These are phyloP conservation scores for Euura lappo DNA, from an alignment of 1,140 invertebrate genomes.

Conservation along the genomic window DNA sequence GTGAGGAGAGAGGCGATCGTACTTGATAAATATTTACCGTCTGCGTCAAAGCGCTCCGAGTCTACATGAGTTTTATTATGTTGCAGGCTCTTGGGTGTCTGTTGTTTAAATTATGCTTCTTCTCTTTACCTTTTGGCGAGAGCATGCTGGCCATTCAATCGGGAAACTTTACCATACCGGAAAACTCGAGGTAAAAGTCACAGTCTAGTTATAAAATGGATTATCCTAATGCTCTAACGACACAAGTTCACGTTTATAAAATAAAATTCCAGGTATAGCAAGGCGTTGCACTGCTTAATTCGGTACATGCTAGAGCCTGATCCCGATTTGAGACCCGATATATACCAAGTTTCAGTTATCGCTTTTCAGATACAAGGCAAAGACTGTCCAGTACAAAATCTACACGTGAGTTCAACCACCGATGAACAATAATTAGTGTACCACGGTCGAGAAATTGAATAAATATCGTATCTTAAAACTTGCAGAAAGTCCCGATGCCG, in stretches of 20 bases:
- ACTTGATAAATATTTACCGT: constrained; percentile 21
- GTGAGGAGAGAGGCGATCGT: constrained; percentile 57
- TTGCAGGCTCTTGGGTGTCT: constrained; percentile 87
- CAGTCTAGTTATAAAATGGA: neutral
- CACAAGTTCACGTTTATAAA: constrained; percentile 63
- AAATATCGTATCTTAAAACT: constrained; percentile 24
- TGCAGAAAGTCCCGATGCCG: constrained; percentile 70
- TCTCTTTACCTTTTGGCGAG: constrained; percentile 92
- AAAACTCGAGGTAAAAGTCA: constrained; percentile 76
- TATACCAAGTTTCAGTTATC: constrained; percentile 85
- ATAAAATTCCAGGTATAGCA: constrained; percentile 48
- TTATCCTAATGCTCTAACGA: constrained; percentile 26
- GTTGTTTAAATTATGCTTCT: constrained; percentile 92
- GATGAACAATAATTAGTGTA: neutral
- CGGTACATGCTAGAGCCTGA: constrained; percentile 88
- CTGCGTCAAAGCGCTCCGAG: constrained; percentile 16
- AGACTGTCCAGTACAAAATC: constrained; percentile 82
- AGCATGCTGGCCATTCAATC: constrained; percentile 93
- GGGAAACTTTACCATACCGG: constrained; percentile 87
- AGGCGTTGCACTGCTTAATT: constrained; percentile 59
- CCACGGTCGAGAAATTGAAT: neutral
- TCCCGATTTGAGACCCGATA: constrained; percentile 83
- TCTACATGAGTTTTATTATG: constrained; percentile 26
- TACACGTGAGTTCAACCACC: constrained; percentile 69
- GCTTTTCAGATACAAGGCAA: constrained; percentile 78